Evolutionary conservation across 2,888 invertebrate species (phyloP).

Genomic region (Allolobophora icterica): DNA sequence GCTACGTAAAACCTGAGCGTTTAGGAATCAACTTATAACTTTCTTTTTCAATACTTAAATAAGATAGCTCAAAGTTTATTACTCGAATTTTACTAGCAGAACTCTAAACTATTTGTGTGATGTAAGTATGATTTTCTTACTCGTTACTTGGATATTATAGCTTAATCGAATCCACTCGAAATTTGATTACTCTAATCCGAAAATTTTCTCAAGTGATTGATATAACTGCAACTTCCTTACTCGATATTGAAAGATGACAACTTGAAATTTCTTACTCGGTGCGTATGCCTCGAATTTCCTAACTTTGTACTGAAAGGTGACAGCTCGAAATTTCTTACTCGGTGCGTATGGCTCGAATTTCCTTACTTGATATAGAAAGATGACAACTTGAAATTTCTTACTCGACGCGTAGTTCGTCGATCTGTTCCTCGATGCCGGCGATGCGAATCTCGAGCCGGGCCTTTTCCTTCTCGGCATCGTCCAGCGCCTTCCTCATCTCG

Average conservation of each 20-base stretch:
- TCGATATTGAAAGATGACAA: background rate
- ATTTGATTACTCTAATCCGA: no score
- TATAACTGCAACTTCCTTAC: background rate
- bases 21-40: background rate
- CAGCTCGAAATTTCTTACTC: conserved; percentile 47
- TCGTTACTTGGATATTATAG: no score
- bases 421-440: conserved; percentile 65
- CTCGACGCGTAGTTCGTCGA: conserved; percentile 59
- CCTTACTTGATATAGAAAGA: background rate
- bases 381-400: conserved; percentile 38
- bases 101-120: no score
- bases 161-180: conserved; percentile 49
- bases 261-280: conserved; percentile 50
- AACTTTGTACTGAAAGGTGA: background rate
- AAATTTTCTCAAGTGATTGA: background rate
- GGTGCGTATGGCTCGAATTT: conserved; percentile 42
- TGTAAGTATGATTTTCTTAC: no score
- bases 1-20: no score
- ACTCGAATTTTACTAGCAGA: background rate
- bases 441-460: conserved; percentile 66
- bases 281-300: background rate
- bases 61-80: background rate
- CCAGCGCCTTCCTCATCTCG: conserved; percentile 66
- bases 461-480: conserved; percentile 67
- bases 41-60: background rate